Base-by-base conservation (phyloP, 2,888 invertebrate genomes). In the Brenthis daphne region DNA sequence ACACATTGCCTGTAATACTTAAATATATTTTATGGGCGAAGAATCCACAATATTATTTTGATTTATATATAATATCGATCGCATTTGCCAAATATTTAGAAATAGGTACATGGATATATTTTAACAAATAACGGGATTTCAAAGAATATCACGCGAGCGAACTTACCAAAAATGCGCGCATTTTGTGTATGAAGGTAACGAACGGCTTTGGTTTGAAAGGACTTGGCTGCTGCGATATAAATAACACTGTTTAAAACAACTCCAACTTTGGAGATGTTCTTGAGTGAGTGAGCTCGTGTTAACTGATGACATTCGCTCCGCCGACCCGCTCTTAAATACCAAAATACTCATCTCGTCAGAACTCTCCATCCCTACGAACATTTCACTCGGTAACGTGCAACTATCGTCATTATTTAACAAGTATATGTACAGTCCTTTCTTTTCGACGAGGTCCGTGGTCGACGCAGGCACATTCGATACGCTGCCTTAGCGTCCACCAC, bases 151-250 rank as follows among this genome's bases (percentile, higher is more conserved):
- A 80, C 81, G 81, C 84, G 74, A 81, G 82, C 84, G 71, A 75
- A 88, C 93, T 93, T 88, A 93, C 93, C 93, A 92, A 83, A 77
- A 93, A 91, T 78, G 88, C 84, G 78, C 92, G 91, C 93, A 93
- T 93, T 84, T 86, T 90, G 84, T 78, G 84, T 85, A 79, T 89
- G 86, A 79, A 74, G 74, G 76, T 70, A 76, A 77, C 29, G 20
- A 29, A 24, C 80, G 79, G 75, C 73, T 77, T 71, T 75, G 72
- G 70, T 77, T 74, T 77, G 71, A 77, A 74, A 77, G 80, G 77
- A 82, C 82, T 84, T 85, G 80, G 82, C 81, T 83, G 76, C 76
- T 70, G 67, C 74, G 70, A 73, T 74, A 77, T 69, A 72, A 75
- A 78, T 73, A 71, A 64, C 61, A 82, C 82, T 76, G 75, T 77